A percentile compares a stretch with the other conserved stretches of the same genome.
Conservation (phyloP, 2,797 vertebrate genomes). For the Phaenicophaeus curvirostris region DNA sequence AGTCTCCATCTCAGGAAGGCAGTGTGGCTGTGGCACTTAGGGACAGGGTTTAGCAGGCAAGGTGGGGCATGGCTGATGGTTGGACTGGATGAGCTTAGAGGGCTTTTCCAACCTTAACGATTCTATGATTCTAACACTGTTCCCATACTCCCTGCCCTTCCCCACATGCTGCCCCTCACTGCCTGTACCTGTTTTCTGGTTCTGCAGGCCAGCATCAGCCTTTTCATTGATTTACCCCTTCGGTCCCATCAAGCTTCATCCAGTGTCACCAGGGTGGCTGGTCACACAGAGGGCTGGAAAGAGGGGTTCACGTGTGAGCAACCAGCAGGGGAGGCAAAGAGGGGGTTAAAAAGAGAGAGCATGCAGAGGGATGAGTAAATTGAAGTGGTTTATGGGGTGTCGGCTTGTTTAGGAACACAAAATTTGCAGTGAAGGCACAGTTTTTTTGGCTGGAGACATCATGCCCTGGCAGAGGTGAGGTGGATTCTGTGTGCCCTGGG, state of each 20-base stretch:
- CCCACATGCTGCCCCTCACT: neutral
- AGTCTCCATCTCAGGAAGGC: no score
- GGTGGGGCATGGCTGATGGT: no score
- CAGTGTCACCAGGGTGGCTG: neutral
- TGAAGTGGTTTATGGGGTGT: fast-evolving
- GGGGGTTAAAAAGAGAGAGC: neutral
- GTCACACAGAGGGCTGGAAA: neutral
- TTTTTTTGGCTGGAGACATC: neutral
- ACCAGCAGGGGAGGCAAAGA: neutral
- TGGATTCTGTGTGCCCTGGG: neutral
- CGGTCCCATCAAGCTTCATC: neutral
- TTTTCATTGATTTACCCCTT: no score
- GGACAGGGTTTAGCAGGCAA: no score
- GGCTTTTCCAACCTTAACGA: no score
- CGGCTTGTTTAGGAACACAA: neutral
- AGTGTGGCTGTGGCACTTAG: no score
- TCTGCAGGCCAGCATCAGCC: neutral
- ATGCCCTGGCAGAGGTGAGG: neutral
- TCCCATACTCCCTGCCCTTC: no score
- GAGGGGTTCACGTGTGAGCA: neutral
- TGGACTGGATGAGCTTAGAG: no score
- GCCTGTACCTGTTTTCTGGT: no score
- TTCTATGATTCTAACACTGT: no score
- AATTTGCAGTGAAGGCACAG: neutral
- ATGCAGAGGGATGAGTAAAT: no score